Conservation (phyloP, 2,888 invertebrate genomes). For the Lissocephala sabroskyi region DNA sequence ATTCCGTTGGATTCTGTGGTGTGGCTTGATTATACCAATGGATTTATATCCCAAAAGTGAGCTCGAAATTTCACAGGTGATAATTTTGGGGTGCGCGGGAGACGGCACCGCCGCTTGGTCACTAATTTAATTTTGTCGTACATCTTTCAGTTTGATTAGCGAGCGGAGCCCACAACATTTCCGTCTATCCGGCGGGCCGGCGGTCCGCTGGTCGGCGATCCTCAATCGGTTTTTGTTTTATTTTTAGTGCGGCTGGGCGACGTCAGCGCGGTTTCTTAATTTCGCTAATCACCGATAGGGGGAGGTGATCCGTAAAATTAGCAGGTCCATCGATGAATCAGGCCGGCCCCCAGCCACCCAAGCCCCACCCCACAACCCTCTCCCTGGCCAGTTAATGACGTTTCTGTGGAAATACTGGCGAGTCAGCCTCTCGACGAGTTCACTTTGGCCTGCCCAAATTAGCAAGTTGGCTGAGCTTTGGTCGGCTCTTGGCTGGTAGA, state of each 20-base stretch:
- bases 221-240: neutral
- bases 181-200: too few species aligned
- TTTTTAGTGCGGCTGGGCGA: constrained; percentile 27
- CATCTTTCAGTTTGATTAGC: constrained; percentile 37
- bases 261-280: constrained; percentile 28
- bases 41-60: constrained; percentile 33
- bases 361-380: too few species aligned
- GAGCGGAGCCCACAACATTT: constrained; percentile 29
- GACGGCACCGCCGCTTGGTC: constrained; percentile 10
- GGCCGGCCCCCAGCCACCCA: too few species aligned
- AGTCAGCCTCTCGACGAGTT: too few species aligned
- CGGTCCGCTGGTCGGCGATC: too few species aligned
- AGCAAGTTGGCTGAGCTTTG: too few species aligned
- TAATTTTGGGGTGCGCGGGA: constrained; percentile 11
- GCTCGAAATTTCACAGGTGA: constrained; percentile 48
- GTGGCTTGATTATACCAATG: neutral
- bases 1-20: constrained; percentile 43
- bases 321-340: constrained; percentile 35
- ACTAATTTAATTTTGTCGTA: constrained; percentile 35
- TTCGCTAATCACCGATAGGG: constrained; percentile 10
- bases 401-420: too few species aligned
- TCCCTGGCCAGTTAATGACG: too few species aligned
- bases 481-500: too few species aligned
- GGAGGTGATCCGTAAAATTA: constrained; percentile 10
- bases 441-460: too few species aligned